Evolutionary conservation across 2,113 vertebrate species (phyloP).

Genomic region (Malurus melanocephalus): DNA sequence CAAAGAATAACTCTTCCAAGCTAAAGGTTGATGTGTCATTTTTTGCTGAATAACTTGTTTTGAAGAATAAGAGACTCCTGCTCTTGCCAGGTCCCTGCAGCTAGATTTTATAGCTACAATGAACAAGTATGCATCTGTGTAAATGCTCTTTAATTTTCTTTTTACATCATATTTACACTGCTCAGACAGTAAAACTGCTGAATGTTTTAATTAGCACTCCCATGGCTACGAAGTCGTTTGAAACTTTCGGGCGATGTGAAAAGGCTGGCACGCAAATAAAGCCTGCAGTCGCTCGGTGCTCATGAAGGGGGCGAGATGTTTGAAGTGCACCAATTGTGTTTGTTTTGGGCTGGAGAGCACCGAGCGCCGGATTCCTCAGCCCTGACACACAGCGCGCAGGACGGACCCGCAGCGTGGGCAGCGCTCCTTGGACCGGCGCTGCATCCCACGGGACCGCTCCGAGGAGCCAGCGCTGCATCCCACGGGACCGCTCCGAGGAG

Average conservation of each 20-base stretch:
- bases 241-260: not conserved
- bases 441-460: rapidly evolving
- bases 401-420: not conserved
- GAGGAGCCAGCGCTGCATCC: not conserved
- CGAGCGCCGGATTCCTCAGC: slow-evolving; percentile 30
- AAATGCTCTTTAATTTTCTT: slow-evolving; percentile 53
- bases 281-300: slow-evolving; percentile 1
- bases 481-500: no score
- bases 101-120: slow-evolving; percentile 41
- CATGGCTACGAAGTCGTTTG: slow-evolving; percentile 31
- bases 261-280: slow-evolving; percentile 21
- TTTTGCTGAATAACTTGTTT: slow-evolving; percentile 26
- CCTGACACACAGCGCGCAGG: not conserved
- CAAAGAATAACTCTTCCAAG: slow-evolving; percentile 24
- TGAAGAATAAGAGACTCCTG: not conserved
- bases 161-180: slow-evolving; percentile 47
- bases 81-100: slow-evolving; percentile 30
- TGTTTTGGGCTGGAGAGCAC: slow-evolving; percentile 4
- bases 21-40: not conserved
- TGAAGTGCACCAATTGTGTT: slow-evolving; percentile 2
- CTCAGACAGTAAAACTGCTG: slow-evolving; percentile 50
- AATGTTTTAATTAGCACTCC: slow-evolving; percentile 57
- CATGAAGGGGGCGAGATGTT: not conserved
- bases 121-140: slow-evolving; percentile 54
- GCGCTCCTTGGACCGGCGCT: not conserved